Base-by-base conservation (phyloP, 1,140 invertebrate species). In the Himalopsyche phryganea region DNA sequence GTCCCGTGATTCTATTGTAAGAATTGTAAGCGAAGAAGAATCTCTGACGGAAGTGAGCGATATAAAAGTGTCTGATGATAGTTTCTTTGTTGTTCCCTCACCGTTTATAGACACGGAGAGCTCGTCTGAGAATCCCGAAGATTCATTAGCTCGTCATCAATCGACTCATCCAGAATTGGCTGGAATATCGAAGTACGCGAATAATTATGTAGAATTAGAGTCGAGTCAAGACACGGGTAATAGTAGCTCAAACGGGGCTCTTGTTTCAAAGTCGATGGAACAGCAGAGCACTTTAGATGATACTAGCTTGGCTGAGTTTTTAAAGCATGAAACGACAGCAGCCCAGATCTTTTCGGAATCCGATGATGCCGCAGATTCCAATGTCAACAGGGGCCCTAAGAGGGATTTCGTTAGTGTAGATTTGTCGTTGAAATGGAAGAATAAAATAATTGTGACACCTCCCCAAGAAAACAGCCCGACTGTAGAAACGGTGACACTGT, bases 11-110 rank as follows among this genome's bases (percentile, higher is more conserved):
- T 78, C 28, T 69, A 72, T 74, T 6, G 71, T 72, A 5, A 70
- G 78, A 20, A 72, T 82, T 50, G 81, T 78, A 0, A 85, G 82
- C 36, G 83, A 84, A 62, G 83, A 85, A 61, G 84, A 85, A 68
- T 86, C 83, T 42, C 73, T 86, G 5, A 83, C 81, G 17, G 80
- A 82, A 72, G 80, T 82, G 0, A 82, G 79, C 66, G 81, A 83
- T 54, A 65, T 82, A 52, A 82, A 80, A 70, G 68, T 74, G 46
- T 77, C 75, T 2, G 76, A 78, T 65, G 76, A 77, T 64, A 69
- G 74, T 63, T 69, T 73, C 65, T 66, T 74, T 38, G 72, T 69
- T 23, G 57, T 77, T 38, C 71, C 69, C 10, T 61, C 76, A 33
- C 75, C 75, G 35, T 78, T 71, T 58, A 73, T 78, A 44, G 76